A percentile compares a stretch with the other conserved stretches of the same genome.
phyloP scores from a whole-genome alignment of 2,797 vertebrate genomes.

The Anas bernieri region DNA sequence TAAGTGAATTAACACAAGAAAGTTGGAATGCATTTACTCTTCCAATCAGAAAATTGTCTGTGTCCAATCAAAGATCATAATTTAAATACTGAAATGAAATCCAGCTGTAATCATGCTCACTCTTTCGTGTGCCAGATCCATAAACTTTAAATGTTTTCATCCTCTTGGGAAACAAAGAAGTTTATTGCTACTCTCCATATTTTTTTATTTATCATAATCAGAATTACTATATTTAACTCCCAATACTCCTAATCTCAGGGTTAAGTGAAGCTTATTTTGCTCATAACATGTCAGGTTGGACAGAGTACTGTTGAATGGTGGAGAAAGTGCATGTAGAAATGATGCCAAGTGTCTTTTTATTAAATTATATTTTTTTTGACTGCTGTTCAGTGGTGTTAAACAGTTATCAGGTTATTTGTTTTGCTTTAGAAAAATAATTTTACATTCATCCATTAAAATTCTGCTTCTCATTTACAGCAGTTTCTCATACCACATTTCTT shows the following conservation, averaged over 20 bases:
- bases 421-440: constrained; percentile 38
- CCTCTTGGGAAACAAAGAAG: neutral
- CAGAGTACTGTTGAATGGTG: neutral
- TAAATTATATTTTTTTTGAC: constrained; percentile 35
- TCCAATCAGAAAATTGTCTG: constrained; percentile 8
- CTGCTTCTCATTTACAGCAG: neutral
- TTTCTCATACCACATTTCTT: neutral
- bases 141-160: constrained; percentile 35
- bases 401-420: constrained; percentile 24
- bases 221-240: neutral
- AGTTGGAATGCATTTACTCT: neutral
- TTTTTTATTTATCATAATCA: constrained; percentile 43
- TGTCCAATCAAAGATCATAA: constrained; percentile 19
- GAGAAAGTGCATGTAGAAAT: neutral
- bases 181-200: neutral
- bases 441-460: constrained; percentile 21
- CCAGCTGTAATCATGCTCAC: constrained; percentile 28
- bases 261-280: neutral
- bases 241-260: neutral
- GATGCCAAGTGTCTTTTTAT: constrained; percentile 31
- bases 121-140: constrained; percentile 15
- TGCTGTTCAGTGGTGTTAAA: constrained; percentile 24
- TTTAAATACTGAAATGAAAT: constrained; percentile 29
- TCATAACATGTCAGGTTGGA: neutral
- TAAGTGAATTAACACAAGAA: neutral